phyloP scores from a whole-genome alignment of 2,113 vertebrate species.

The Cinclus mexicanus region DNA sequence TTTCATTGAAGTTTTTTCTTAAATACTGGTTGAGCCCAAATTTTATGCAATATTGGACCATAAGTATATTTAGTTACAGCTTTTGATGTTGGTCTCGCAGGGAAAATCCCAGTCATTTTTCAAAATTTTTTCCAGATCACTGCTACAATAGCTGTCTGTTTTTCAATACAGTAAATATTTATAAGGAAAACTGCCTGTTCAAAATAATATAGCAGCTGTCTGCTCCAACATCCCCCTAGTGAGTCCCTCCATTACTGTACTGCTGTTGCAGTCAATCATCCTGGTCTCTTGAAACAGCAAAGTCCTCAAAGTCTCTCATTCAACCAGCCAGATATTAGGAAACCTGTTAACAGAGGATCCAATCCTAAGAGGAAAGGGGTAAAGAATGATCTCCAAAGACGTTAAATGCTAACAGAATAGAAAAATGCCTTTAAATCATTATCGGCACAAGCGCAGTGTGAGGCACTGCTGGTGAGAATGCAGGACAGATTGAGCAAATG shows the following conservation, averaged over 20 bases:
- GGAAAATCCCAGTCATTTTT: conserved; percentile 52
- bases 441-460: background rate
- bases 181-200: conserved; percentile 53
- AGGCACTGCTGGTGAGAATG: background rate
- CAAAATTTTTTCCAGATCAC: conserved; percentile 32
- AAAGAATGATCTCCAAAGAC: background rate
- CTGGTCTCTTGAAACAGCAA: conserved; percentile 36
- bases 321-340: background rate
- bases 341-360: conserved; percentile 16
- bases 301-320: conserved; percentile 50
- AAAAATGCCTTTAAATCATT: background rate
- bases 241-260: conserved; percentile 40
- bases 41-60: conserved; percentile 47
- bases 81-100: conserved; percentile 37
- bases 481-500: background rate
- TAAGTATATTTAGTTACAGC: conserved; percentile 33
- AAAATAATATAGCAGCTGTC: conserved; percentile 31
- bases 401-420: background rate
- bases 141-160: conserved; percentile 42
- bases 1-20: background rate
- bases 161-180: conserved; percentile 66
- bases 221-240: conserved; percentile 28
- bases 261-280: conserved; percentile 67
- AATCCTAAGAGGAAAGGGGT: background rate
- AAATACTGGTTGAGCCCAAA: background rate